Evolutionary conservation across 2,113 vertebrate genomes (phyloP), one percentile per base, ranked within the genome.

Genomic region (Lates calcarifer): DNA sequence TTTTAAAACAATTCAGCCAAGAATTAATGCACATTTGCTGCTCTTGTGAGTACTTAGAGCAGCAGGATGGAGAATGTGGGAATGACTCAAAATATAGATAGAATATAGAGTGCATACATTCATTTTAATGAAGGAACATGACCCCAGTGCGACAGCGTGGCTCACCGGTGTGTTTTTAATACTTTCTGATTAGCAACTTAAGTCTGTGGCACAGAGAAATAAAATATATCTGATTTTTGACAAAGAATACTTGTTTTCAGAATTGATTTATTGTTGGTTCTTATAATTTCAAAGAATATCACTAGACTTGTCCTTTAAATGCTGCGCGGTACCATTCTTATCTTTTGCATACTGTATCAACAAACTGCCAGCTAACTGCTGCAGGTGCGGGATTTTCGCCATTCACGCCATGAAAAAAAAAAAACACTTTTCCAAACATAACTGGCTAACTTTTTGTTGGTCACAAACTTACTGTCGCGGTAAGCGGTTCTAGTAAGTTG

Each of bases 351-450:
- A 4, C 3, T 8, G 3, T 11, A 62, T 26, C 35, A 14, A 41
- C 5, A 24, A 56, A 14, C 10, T 29, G 17, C 7, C n/a, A 2
- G 26, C 57, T 81, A 55, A 73, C 51, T 72, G 70, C 69, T 4
- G 78, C 78, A 86, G 81, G 78, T 86, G 90, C 29, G 31, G 1
- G 55, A 45, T 73, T 58, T 24, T 51, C 7, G 0, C 5, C n/a
- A 11, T 15, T 20, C 22, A 26, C 10, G n/a, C 28, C 15, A 8
- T 2, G 2, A 41, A 37, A 29, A 69, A 31, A 41, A 31, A 58
- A 24, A 66, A 69, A 64, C 55, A 63, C 49, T 26, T 35, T 11
- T n/a, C 24, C 28, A 47, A 64, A 43, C 35, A 12, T 0, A 58
- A 58, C 33, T 2, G 39, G 5, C 3, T 22, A 82, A 87, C 80